phyloP scores from a whole-genome alignment of 2,797 vertebrate species.

The Anguilla megastoma region DNA sequence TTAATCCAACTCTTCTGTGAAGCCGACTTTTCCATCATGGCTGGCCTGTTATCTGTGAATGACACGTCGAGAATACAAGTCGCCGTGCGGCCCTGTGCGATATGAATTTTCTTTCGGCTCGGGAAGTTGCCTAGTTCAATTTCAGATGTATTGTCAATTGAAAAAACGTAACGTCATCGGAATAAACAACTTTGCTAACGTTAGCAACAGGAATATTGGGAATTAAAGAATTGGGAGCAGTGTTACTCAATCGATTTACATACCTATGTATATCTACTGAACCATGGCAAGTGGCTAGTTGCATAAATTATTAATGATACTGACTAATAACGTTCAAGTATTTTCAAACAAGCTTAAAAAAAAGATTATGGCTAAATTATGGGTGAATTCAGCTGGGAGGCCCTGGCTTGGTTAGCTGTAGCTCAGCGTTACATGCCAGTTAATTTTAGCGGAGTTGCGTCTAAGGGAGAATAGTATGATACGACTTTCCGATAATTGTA shows the following conservation, averaged over 20 bases:
- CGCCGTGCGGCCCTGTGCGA: neutral
- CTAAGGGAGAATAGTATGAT: neutral
- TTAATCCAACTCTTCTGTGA: neutral
- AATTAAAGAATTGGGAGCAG: neutral
- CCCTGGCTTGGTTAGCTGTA: neutral
- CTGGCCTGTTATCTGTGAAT: neutral
- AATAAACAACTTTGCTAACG: neutral
- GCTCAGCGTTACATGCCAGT: neutral
- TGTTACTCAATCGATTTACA: neutral
- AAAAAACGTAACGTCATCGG: neutral
- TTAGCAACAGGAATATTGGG: neutral
- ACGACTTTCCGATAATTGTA: neutral
- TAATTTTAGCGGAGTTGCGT: neutral
- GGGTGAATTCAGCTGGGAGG: neutral
- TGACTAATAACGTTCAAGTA: too few species aligned
- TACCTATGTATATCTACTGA: neutral
- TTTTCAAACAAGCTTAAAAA: neutral
- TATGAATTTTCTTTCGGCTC: neutral
- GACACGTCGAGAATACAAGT: constrained; percentile 25
- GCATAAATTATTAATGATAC: neutral
- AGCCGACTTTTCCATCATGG: constrained; percentile 28
- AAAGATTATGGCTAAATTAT: neutral
- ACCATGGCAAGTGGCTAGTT: neutral
- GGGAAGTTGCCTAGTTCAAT: neutral
- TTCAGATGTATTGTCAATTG: neutral